Base-by-base conservation (phyloP, 2,797 vertebrate species). In the Cichlasoma orientale region DNA sequence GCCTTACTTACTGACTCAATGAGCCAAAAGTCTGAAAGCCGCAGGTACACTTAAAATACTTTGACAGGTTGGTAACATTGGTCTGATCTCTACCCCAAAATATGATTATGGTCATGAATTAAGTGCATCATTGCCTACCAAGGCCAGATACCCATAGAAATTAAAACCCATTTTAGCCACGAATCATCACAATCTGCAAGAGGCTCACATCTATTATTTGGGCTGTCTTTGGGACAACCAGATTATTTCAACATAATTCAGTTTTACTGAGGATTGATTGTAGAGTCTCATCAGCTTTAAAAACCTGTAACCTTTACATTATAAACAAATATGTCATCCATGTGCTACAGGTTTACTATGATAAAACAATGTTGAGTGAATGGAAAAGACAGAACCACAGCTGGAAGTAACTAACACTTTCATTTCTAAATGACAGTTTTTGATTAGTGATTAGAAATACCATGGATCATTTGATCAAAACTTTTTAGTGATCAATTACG, bases 401-500 rank as follows among this genome's bases (percentile, higher is more conserved):
- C 72, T 73, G n/a, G n/a, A 84, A 56, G 61, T 74, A 53, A 66
- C 59, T 66, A 82, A 78, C 2, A 78, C 36, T 77, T 75, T 78
- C 50, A 78, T 82, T 75, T 89, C 87, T 90, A 92, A 82, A 92
- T 78, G 69, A 86, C 1, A 55, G 12, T 36, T 86, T 63, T 81
- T 82, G 44, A 91, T 93, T 90, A 90, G 89, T 92, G 76, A 86
- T 85, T 89, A 55, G 56, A 61, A 82, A 70, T 21, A 54, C 21
- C 1, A n/a, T 38, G 25, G 41, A 82, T 84, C 4, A 80, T 58
- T 82, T 80, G 59, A 91, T 89, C 57, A 87, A 72, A 75, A 74
- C 54, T 16, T 88, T 38, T 66, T 57, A 52, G 61, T 82, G 84
- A 92, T 87, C 29, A 78, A 19, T 88, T 68, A 83, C 13, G 47